Evolutionary conservation across 2,888 invertebrate genomes (phyloP).

Genomic region (Rapana venosa): DNA sequence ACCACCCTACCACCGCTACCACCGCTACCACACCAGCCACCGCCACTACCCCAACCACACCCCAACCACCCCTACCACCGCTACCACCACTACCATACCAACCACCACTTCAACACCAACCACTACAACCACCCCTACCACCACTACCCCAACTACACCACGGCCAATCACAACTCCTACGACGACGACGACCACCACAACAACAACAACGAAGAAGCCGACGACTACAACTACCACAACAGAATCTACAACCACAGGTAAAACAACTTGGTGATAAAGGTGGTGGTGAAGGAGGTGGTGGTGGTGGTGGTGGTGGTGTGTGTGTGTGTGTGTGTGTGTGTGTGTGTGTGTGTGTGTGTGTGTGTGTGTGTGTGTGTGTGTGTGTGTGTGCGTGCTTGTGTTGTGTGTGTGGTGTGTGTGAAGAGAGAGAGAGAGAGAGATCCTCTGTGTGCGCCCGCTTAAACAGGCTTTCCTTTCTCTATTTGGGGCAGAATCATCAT

Average conservation of each 20-base stretch:
- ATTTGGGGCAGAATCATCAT: too few relatives aligned
- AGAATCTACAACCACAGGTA: neutral
- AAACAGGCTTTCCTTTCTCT: too few relatives aligned
- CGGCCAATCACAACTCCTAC: neutral
- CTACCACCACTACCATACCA: neutral
- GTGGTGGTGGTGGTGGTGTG: neutral
- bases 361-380: constrained; percentile 18
- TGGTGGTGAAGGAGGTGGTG: too few relatives aligned
- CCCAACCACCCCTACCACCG: neutral
- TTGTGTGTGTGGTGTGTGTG: too few relatives aligned
- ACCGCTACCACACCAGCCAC: neutral
- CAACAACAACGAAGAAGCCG: neutral
- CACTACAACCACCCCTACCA: neutral
- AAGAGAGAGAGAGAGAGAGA: too few relatives aligned
- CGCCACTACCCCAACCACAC: neutral
- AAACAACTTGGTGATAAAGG: neutral
- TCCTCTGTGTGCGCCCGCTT: too few relatives aligned
- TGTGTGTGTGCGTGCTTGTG: neutral
- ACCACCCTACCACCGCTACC: neutral
- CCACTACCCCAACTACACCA: neutral
- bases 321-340: constrained; percentile 8
- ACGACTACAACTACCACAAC: neutral
- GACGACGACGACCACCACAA: neutral
- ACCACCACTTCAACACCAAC: neutral
- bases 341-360: constrained; percentile 4